phyloP scores from a whole-genome alignment of 2,113 vertebrate genomes.

The Hippoglossus stenolepis region DNA sequence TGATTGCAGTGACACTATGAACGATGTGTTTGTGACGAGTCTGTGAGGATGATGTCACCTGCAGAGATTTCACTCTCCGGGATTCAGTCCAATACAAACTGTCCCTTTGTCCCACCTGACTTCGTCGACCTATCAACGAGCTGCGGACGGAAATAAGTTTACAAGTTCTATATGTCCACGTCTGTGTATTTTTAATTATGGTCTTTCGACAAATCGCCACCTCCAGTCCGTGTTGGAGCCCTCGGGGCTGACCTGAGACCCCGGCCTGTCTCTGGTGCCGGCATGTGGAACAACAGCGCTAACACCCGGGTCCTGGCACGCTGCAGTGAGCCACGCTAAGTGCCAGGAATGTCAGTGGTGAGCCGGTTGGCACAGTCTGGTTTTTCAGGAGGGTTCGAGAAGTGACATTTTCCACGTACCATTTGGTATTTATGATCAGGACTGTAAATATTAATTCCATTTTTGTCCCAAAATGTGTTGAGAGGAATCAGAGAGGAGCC shows the following conservation, averaged over 20 bases:
- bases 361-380: conserved; percentile 19
- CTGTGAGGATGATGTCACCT: conserved; percentile 37
- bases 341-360: conserved; percentile 71
- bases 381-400: conserved; percentile 17
- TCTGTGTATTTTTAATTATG: too few relatives aligned
- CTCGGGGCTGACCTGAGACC: too few relatives aligned
- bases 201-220: too few relatives aligned
- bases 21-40: conserved; percentile 26
- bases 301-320: conserved; percentile 53
- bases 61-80: conserved; percentile 50
- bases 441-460: too few relatives aligned
- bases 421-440: too few relatives aligned
- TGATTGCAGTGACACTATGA: neutral
- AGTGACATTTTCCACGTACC: neutral
- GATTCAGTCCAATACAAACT: conserved; percentile 58
- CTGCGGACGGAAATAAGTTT: neutral
- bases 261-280: neutral
- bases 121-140: neutral
- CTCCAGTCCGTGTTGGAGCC: too few relatives aligned
- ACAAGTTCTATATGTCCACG: too few relatives aligned
- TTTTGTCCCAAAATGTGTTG: too few relatives aligned
- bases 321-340: conserved; percentile 53
- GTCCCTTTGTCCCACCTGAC: conserved; percentile 35
- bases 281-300: conserved; percentile 52
- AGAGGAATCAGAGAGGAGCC: too few relatives aligned